A percentile compares a stretch with the other conserved stretches of the same genome.
Conservation (phyloP, 2,888 invertebrate genomes). For the Antitype chi region DNA sequence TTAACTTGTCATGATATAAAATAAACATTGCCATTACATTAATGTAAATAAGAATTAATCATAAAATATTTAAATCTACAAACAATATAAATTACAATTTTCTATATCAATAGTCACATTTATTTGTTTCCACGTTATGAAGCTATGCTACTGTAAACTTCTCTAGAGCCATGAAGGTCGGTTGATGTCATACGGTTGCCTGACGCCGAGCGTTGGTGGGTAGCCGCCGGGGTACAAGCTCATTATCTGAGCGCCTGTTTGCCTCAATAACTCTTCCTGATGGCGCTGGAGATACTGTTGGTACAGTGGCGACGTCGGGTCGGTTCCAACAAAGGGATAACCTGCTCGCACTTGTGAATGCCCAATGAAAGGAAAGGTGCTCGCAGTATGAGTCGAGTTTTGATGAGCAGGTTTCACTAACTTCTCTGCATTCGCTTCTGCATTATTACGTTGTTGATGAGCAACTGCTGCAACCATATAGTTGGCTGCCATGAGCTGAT, state of each 20-base stretch:
- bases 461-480: constrained; percentile 89
- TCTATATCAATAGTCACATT: constrained; percentile 82
- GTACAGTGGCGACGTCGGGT: constrained; percentile 92
- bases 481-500: constrained; percentile 91
- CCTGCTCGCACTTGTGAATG: constrained; percentile 91
- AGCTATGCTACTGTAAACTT: constrained; percentile 60
- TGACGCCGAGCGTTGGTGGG: constrained; percentile 91
- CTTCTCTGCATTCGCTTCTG: constrained; percentile 81
- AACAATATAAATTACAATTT: constrained; percentile 85
- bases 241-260: constrained; percentile 91
- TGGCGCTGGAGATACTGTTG: constrained; percentile 93
- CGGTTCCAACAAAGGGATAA: constrained; percentile 92
- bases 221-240: constrained; percentile 93
- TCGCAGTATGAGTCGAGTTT: constrained; percentile 81
- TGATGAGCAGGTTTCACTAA: constrained; percentile 88
- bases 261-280: constrained; percentile 91
- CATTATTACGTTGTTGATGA: constrained; percentile 83
- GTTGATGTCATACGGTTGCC: constrained; percentile 94
- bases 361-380: constrained; percentile 91
- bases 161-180: constrained; percentile 92
- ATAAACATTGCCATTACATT: constrained; percentile 68
- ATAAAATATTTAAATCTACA: constrained; percentile 80
- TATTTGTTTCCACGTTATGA: constrained; percentile 68
- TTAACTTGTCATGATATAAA: constrained; percentile 76
- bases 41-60: constrained; percentile 75